Percentiles rank a stretch among this genome's conserved stretches.
Conservation (phyloP, 2,113 vertebrate species). For the Dipodomys merriami region DNA sequence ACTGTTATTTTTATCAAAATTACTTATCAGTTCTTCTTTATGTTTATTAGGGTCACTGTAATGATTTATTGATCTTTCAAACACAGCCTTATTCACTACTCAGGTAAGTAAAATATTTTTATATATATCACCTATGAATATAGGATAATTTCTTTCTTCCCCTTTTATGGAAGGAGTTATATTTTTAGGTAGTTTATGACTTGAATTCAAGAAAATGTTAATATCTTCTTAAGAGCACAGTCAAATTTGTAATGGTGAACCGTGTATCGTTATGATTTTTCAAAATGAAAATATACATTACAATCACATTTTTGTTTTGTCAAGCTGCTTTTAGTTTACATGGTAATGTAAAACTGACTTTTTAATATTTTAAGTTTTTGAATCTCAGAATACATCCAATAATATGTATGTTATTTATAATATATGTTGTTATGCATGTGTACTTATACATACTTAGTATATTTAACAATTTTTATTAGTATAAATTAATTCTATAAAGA, state of each 20-base stretch:
- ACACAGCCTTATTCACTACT: constrained; percentile 93
- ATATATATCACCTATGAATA: not conserved
- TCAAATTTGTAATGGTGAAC: constrained; percentile 46
- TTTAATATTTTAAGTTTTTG: constrained; percentile 44
- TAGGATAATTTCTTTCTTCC: constrained; percentile 9
- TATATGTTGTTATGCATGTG: not conserved
- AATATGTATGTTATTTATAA: not conserved
- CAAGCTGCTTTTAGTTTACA: constrained; percentile 37
- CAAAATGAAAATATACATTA: constrained; percentile 36
- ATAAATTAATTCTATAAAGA: too few species aligned
- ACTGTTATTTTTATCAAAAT: constrained; percentile 50
- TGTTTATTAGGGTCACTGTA: constrained; percentile 90
- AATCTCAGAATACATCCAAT: constrained; percentile 17
- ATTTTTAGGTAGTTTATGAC: constrained; percentile 50
- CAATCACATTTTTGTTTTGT: constrained; percentile 52
- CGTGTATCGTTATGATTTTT: constrained; percentile 16
- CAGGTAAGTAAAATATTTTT: constrained; percentile 86
- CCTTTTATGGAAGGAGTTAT: not conserved
- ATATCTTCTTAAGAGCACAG: constrained; percentile 26
- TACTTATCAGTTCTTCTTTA: constrained; percentile 7
- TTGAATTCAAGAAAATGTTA: constrained; percentile 58
- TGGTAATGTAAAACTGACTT: constrained; percentile 23
- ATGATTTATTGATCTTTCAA: constrained; percentile 95
- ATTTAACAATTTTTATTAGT: not conserved
- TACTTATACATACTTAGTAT: not conserved